Percentiles rank a stretch among this genome's conserved stretches.
These are phyloP conservation scores for Xylocampa areola DNA, from an alignment of 2,888 invertebrate genomes.

Conservation along the genomic window DNA sequence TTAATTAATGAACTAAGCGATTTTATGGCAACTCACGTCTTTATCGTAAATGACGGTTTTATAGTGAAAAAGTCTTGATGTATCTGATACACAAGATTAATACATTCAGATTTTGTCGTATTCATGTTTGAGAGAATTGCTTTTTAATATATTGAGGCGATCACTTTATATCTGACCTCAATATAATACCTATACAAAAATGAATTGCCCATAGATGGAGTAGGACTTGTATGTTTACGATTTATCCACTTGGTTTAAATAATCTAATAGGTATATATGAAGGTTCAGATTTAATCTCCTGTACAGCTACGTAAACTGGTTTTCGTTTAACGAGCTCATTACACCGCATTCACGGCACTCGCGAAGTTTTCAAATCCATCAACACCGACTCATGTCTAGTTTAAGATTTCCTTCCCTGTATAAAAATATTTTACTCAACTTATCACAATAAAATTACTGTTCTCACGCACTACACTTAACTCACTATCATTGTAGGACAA, in stretches of 20 bases:
- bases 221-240: constrained; percentile 15
- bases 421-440: constrained; percentile 55
- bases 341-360: constrained; percentile 47
- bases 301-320: constrained; percentile 33
- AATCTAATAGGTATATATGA: too few relatives aligned
- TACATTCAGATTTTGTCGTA: constrained; percentile 7
- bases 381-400: constrained; percentile 39
- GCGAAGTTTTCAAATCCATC: constrained; percentile 37
- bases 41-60: constrained; percentile 32
- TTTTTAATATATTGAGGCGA: constrained; percentile 6
- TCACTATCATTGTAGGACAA: constrained; percentile 36
- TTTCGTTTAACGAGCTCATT: constrained; percentile 36
- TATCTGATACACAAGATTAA: constrained; percentile 9
- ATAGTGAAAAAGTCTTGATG: constrained; percentile 22
- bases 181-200: constrained; percentile 13
- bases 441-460: constrained; percentile 51
- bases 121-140: constrained; percentile 6
- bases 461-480: constrained; percentile 46
- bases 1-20: constrained; percentile 53
- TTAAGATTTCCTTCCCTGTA: constrained; percentile 54
- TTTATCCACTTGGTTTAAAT: constrained; percentile 11
- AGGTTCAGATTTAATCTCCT: constrained; percentile 32
- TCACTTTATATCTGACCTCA: constrained; percentile 9
- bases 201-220: constrained; percentile 8
- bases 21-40: constrained; percentile 56